These are phyloP conservation scores for Oryzias curvinotus DNA, from an alignment of 2,113 vertebrate genomes.

Conservation along the genomic window DNA sequence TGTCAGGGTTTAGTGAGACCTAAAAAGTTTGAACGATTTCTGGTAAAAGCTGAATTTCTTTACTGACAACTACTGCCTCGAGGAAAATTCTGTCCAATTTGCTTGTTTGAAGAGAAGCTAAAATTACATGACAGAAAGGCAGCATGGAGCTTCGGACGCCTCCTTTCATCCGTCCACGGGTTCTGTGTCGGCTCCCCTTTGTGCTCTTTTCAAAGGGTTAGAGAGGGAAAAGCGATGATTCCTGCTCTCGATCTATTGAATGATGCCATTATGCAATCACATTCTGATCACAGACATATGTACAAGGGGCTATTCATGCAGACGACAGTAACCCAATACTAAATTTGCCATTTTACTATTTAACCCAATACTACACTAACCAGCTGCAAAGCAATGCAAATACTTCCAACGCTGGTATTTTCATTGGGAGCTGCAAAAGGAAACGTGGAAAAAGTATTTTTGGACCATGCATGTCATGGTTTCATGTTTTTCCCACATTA, in stretches of 20 bases:
- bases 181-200: slow-evolving; percentile 58
- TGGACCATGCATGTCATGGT: slow-evolving; percentile 3
- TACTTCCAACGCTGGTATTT: neutral
- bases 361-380: slow-evolving; percentile 22
- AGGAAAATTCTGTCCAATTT: neutral
- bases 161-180: slow-evolving; percentile 36
- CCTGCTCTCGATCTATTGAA: slow-evolving; percentile 59
- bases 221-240: slow-evolving; percentile 67
- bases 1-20: slow-evolving; percentile 21
- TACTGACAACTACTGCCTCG: too few relatives aligned
- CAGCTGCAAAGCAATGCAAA: slow-evolving; percentile 43
- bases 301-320: slow-evolving; percentile 46
- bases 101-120: neutral
- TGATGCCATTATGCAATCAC: slow-evolving; percentile 58
- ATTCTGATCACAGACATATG: slow-evolving; percentile 51
- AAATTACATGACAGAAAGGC: slow-evolving; percentile 27
- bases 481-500: neutral
- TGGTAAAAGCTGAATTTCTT: too few relatives aligned
- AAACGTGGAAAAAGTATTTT: neutral
- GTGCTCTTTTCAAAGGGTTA: slow-evolving; percentile 68
- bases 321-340: slow-evolving; percentile 29
- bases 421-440: neutral
- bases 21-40: slow-evolving; percentile 1
- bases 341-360: too few relatives aligned
- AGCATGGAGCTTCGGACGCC: slow-evolving; percentile 23